Evolutionary conservation across 1,140 invertebrate species (phyloP).

Genomic region (Drosophila fuyamai): DNA sequence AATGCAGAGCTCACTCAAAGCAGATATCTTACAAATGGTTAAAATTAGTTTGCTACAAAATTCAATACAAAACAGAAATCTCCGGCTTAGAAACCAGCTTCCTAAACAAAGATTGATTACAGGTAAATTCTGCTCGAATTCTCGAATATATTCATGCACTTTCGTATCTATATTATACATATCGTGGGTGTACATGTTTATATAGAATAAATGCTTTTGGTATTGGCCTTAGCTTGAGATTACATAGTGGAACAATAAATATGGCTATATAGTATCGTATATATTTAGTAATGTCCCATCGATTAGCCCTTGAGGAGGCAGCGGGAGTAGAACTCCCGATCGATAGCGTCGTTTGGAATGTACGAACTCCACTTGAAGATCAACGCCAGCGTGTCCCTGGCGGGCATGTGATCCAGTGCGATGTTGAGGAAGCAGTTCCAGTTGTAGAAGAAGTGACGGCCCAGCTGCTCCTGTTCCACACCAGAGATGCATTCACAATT

Average conservation of each 20-base stretch:
- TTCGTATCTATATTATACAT: constrained; percentile 30
- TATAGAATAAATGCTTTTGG: constrained; percentile 81
- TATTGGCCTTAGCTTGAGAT: constrained; percentile 70
- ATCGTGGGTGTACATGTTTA: constrained; percentile 45
- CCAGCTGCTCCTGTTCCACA: constrained; percentile 72
- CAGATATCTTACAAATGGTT: too few species aligned
- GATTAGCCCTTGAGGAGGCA: constrained; percentile 74
- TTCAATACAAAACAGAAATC: too few species aligned
- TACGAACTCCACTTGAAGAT: constrained; percentile 82
- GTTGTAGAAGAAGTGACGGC: constrained; percentile 78
- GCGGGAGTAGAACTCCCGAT: constrained; percentile 79
- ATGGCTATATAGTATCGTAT: constrained; percentile 39
- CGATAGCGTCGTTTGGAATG: constrained; percentile 83
- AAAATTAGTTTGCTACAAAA: too few species aligned
- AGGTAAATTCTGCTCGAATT: background rate
- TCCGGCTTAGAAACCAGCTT: too few species aligned
- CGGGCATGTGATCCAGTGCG: constrained; percentile 68
- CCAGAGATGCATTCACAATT: constrained; percentile 75
- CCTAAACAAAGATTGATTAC: background rate
- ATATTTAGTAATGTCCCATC: constrained; percentile 5
- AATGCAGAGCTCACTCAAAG: too few species aligned
- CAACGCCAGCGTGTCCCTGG: constrained; percentile 69
- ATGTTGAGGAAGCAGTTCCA: constrained; percentile 83
- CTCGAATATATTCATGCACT: constrained; percentile 48
- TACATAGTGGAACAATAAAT: constrained; percentile 63